Conservation (phyloP, 2,797 vertebrate species). For the Simalia tracyae region DNA sequence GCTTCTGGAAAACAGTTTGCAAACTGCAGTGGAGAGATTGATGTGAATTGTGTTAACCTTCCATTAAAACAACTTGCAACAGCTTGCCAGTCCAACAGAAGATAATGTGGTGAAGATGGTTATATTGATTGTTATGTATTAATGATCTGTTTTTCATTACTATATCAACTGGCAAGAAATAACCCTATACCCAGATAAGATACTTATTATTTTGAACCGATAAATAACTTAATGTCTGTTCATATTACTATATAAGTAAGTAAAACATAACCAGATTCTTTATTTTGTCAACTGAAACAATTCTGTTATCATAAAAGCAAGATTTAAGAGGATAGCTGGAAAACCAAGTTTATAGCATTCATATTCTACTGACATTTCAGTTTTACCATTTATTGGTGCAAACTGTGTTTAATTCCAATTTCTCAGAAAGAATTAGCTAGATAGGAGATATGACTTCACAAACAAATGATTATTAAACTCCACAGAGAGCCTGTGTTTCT, state of each 20-base stretch:
- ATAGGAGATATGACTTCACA: not conserved
- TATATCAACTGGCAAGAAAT: not conserved
- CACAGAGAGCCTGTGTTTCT: not conserved
- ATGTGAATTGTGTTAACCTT: not conserved
- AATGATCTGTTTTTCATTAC: not conserved
- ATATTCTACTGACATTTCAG: not conserved
- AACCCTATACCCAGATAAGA: not conserved
- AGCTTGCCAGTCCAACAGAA: not conserved
- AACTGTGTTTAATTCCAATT: not conserved
- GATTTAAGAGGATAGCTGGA: not conserved
- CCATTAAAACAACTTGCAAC: not conserved
- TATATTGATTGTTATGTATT: not conserved
- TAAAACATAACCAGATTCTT: not conserved
- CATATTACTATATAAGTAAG: not conserved
- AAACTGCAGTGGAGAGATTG: not conserved
- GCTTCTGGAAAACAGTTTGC: not conserved
- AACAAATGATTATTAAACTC: not conserved
- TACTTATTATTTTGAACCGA: not conserved
- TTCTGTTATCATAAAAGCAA: not conserved
- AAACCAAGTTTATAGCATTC: not conserved
- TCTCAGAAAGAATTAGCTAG: not conserved
- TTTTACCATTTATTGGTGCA: not conserved
- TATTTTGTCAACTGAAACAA: not conserved
- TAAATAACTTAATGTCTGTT: not conserved
- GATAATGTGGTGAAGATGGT: not conserved